Percentiles rank a stretch among this genome's conserved stretches.
Evolutionary conservation across 2,797 vertebrate genomes (phyloP).

Genomic region (Pitangus sulphuratus): DNA sequence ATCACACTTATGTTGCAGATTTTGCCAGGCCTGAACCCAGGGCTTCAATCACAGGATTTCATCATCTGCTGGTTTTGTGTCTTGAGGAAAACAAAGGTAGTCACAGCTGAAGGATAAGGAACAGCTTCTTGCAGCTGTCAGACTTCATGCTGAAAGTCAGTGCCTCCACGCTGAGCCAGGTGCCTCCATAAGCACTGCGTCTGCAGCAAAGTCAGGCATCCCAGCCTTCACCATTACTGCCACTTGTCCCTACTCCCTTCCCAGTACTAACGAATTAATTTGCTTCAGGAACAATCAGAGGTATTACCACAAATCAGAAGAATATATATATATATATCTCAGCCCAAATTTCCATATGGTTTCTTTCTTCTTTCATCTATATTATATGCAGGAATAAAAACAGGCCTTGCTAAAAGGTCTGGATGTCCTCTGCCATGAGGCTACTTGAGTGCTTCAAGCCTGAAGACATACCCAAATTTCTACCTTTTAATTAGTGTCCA

Average conservation of each 20-base stretch:
- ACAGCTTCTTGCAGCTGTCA: neutral
- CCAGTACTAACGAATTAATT: neutral
- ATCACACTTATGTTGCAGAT: neutral
- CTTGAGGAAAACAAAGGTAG: neutral
- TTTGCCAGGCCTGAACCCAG: neutral
- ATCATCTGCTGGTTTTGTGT: neutral
- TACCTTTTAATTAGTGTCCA: neutral
- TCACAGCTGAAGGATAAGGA: neutral
- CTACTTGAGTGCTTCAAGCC: neutral
- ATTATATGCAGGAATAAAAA: neutral
- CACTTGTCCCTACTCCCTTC: neutral
- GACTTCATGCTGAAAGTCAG: neutral
- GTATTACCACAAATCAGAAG: neutral
- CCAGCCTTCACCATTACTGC: neutral
- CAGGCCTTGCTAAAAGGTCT: neutral
- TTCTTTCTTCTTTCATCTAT: neutral
- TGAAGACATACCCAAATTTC: neutral
- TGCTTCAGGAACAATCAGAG: neutral
- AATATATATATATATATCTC: neutral
- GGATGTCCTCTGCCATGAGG: neutral
- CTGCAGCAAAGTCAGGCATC: neutral
- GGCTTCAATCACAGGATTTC: neutral
- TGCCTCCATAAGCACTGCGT: accelerated
- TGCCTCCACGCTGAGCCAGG: neutral
- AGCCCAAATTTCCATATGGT: neutral